phyloP scores from a whole-genome alignment of 2,888 invertebrate species.

The Hyposoter didymator region DNA sequence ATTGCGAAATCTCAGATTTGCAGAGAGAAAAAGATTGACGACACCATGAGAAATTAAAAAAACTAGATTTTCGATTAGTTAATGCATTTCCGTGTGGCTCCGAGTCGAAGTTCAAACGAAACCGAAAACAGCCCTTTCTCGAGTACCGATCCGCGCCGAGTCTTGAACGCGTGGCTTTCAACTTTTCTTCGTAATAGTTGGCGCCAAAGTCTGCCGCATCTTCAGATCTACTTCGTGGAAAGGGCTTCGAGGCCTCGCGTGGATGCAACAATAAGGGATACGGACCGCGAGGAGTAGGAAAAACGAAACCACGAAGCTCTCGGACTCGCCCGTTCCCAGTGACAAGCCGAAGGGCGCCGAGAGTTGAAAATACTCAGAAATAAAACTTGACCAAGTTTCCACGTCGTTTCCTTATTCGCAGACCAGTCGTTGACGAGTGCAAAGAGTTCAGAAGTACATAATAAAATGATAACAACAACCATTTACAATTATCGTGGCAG shows the following conservation, averaged over 20 bases:
- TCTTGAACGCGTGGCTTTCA: neutral
- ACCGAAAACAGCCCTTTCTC: neutral
- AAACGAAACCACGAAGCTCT: conserved; percentile 14
- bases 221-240: conserved; percentile 74
- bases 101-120: neutral
- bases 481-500: neutral
- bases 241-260: conserved; percentile 71
- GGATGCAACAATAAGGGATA: conserved; percentile 17
- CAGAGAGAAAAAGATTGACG: neutral
- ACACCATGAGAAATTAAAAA: neutral
- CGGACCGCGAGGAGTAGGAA: conserved; percentile 1
- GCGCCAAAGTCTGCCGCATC: neutral
- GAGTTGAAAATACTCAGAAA: conserved; percentile 41
- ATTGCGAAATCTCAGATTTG: neutral
- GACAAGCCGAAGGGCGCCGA: conserved; percentile 45
- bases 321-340: conserved; percentile 44
- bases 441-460: too few relatives aligned
- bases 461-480: too few relatives aligned
- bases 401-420: neutral
- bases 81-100: neutral
- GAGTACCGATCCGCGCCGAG: neutral
- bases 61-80: neutral
- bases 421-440: too few relatives aligned
- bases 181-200: neutral
- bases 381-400: neutral